Base-by-base conservation (phyloP, 2,113 vertebrate species). In the Setophaga coronata region DNA sequence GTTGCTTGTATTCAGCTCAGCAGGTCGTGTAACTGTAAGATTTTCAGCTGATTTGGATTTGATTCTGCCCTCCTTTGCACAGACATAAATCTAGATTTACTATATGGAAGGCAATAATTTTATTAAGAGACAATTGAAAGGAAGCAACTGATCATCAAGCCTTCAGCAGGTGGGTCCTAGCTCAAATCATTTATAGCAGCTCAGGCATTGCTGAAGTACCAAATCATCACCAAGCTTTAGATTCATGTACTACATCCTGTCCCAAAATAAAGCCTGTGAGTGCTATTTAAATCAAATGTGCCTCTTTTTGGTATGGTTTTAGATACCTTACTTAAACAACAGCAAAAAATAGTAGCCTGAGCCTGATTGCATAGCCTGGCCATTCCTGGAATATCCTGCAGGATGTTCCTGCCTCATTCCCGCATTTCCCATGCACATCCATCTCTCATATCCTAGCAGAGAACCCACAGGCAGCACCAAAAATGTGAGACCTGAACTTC, bases 341-440 rank as follows among this genome's bases (percentile, higher is more conserved):
- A 80, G 70, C n/a, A 67, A 85, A 72, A 79, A 87, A 60, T 40
- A 67, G 31, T 28, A 87, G 20, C 47, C 45, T 89, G 7, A 0
- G 14, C 56, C 48, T 82, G 43, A 79, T 58, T 76, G 48, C 3
- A 0, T 28, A 74, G 78, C 21, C 40, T 72, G 33, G 38, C 48
- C 31, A 14, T 82, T 92, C 16, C 36, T 69, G 71, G 89, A 42
- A 47, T 82, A 80, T 94, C 94, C 89, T 96, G 82, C 70, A 87
- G 93, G 91, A 91, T 87, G 42, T 92, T 93, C 42, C 76, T 91
- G 91, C 58, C 78, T 94, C 58, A 8, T 89, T 94, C 54, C 78
- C 0, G 0, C 24, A 18, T 88, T 94, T 88, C 70, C 84, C 42
- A 25, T 65, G 34, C 47, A 85, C 54, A 65, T 88, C 17, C 26